A percentile compares a stretch with the other conserved stretches of the same genome.
These are phyloP conservation scores for Streblospio benedicti DNA, from an alignment of 1,140 invertebrate species.

Conservation along the genomic window DNA sequence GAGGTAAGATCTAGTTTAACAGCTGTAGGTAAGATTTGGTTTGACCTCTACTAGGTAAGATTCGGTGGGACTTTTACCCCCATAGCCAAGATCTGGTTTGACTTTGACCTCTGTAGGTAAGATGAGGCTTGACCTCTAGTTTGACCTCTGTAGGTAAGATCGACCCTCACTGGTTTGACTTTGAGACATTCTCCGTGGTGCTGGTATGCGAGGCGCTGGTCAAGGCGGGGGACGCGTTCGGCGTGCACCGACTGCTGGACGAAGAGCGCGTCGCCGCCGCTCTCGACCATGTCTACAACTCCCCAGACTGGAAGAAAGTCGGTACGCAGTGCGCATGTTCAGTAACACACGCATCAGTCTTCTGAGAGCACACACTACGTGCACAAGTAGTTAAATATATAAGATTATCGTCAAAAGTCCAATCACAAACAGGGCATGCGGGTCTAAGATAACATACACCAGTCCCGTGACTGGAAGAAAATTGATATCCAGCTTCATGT, in stretches of 20 bases:
- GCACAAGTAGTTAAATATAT: background rate
- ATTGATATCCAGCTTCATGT: background rate
- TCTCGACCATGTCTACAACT: slow-evolving; percentile 27
- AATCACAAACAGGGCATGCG: background rate
- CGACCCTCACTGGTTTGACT: slow-evolving; percentile 14
- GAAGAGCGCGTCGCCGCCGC: slow-evolving; percentile 21
- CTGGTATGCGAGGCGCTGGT: slow-evolving; percentile 19
- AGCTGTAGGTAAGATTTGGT: too few relatives aligned
- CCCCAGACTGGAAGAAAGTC: slow-evolving; percentile 37
- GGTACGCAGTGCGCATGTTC: slow-evolving; percentile 22
- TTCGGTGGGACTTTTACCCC: too few relatives aligned
- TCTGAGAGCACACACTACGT: background rate
- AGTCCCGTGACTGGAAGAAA: background rate
- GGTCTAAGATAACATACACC: background rate
- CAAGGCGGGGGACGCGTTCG: slow-evolving; percentile 28
- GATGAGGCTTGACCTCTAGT: too few relatives aligned
- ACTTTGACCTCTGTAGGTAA: too few relatives aligned
- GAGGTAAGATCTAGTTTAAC: too few relatives aligned
- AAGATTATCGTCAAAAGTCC: background rate
- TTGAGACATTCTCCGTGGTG: slow-evolving; percentile 2
- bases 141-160: background rate
- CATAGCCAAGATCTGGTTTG: too few relatives aligned
- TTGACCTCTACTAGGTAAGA: too few relatives aligned
- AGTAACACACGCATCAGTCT: background rate
- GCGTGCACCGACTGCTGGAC: slow-evolving; percentile 30